Evolutionary conservation across 2,888 invertebrate species (phyloP), one percentile per base, ranked within the genome.

Genomic region (Sympetrum striolatum): DNA sequence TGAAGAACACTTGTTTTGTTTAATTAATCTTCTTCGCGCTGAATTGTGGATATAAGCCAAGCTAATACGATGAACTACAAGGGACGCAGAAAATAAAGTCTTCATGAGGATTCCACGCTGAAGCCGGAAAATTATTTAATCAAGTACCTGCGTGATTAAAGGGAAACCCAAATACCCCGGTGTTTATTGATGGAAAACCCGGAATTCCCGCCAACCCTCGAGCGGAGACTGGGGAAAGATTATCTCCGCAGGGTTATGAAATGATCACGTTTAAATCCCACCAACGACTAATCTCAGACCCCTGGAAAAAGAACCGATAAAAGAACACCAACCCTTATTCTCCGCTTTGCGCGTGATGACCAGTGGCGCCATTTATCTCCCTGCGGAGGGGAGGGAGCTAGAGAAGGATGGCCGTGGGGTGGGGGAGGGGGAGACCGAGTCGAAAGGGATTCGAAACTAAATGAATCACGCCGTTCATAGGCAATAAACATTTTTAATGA

Each of bases 401-500:
- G 25, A 39, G 18, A 4, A 25, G 44, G 81, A 15, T 10, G 0
- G 48, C 2, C 10, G 25, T 0, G 81, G 81, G 44, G 81, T n/a
- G 25, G 44, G 81, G 22, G 80, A 80, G 22, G 18, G 39, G 44
- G 81, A 48, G 25, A 48, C 2, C 5, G 48, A 44, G 22, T 39
- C 15, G 64, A 25, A 22, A 22, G 58, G 53, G 35, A 60, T 86
- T 60, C 86, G 60, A 37, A 86, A 86, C 86, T 86, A 86, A 86
- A 86, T 86, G 86, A 86, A 86, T 86, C 86, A 86, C 86, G 86
- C 60, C 86, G 64, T 86, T 86, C 86, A 86, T 86, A 86, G 86
- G 86, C 86, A 86, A 86, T 86, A 86, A 86, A 86, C 86, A 86
- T 86, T 86, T 86, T 86, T 86, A 86, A 86, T 86, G 86, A 86